Evolutionary conservation across 2,888 invertebrate genomes (phyloP).

Genomic region (Acholoe squamosa): DNA sequence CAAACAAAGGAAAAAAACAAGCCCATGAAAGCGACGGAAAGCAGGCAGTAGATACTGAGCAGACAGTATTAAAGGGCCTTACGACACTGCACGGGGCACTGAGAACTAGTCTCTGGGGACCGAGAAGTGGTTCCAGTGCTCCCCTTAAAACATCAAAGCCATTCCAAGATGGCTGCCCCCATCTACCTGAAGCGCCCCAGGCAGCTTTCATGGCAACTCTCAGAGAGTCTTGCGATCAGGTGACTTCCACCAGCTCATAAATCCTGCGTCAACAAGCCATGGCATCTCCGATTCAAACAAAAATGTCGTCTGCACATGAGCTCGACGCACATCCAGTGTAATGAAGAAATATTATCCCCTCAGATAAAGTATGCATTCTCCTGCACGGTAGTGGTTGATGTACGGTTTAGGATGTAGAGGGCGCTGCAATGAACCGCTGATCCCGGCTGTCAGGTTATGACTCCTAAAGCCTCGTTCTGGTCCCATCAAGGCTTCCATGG

Average conservation of each 20-base stretch:
- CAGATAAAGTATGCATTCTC: conserved; percentile 1
- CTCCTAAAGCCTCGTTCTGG: not conserved
- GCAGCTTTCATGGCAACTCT: not conserved
- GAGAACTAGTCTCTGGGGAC: not conserved
- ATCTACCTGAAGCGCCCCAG: not conserved
- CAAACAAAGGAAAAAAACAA: not conserved
- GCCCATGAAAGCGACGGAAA: not conserved
- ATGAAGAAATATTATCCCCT: conserved; percentile 21
- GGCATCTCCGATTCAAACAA: conserved; percentile 14
- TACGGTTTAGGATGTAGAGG: not conserved
- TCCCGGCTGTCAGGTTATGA: not conserved
- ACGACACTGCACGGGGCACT: not conserved
- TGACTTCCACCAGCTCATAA: not conserved
- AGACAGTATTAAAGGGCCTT: not conserved
- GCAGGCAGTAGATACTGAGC: not conserved
- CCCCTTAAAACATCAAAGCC: conserved; percentile 27
- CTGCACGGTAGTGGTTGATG: not conserved
- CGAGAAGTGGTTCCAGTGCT: conserved; percentile 10
- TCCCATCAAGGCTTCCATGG: not conserved
- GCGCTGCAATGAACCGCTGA: not conserved
- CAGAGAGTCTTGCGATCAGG: not conserved
- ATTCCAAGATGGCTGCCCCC: not conserved
- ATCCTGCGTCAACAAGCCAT: not conserved
- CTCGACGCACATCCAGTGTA: not conserved
- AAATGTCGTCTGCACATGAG: conserved; percentile 6